Evolutionary conservation across 2,113 vertebrate genomes (phyloP).

Genomic region (Seriola rivoliana): DNA sequence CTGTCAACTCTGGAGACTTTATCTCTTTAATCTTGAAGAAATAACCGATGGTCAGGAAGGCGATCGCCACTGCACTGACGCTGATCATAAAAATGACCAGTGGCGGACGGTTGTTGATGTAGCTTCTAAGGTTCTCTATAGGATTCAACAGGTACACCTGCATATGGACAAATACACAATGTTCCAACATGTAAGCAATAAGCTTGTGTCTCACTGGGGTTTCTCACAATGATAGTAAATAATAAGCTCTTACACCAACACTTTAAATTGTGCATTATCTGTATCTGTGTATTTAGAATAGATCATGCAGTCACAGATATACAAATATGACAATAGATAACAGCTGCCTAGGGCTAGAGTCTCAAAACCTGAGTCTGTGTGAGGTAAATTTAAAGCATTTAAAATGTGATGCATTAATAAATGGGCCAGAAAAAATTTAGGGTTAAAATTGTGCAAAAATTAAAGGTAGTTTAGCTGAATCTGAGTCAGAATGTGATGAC

Average conservation of each 20-base stretch:
- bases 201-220: neutral
- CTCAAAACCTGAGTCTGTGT: too few relatives aligned
- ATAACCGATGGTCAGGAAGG: constrained; percentile 97
- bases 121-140: constrained; percentile 96
- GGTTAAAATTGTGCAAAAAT: too few relatives aligned
- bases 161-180: constrained; percentile 5
- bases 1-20: constrained; percentile 95
- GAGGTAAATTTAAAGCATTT: too few relatives aligned
- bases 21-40: constrained; percentile 99
- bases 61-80: constrained; percentile 96
- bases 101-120: constrained; percentile 94
- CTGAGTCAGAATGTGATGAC: too few relatives aligned
- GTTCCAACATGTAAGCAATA: neutral
- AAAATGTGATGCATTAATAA: too few relatives aligned
- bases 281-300: neutral
- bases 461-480: too few relatives aligned
- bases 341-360: neutral
- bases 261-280: neutral
- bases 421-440: too few relatives aligned
- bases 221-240: neutral
- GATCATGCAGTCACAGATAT: neutral
- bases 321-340: neutral
- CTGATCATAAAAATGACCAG: constrained; percentile 99
- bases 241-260: too few relatives aligned
- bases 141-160: constrained; percentile 90